phyloP scores from a whole-genome alignment of 2,888 invertebrate genomes.

The Troglohyphantes excavatus region DNA sequence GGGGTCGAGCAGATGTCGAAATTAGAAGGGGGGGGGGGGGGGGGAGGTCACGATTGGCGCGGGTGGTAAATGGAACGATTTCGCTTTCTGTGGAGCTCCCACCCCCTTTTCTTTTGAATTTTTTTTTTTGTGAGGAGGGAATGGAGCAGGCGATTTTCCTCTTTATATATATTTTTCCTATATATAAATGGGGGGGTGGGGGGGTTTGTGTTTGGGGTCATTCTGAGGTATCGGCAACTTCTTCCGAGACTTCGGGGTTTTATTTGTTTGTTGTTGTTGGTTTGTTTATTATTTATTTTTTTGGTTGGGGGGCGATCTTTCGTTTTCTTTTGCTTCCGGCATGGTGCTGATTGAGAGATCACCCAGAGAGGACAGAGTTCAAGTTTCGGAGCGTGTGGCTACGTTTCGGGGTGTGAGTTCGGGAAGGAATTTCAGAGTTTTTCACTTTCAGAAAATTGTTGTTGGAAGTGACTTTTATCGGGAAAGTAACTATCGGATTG shows the following conservation, averaged over 20 bases:
- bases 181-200: background rate
- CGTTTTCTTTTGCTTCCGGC: too few species aligned
- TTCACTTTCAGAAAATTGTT: too few species aligned
- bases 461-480: too few species aligned
- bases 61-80: conserved; percentile 77
- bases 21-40: conserved; percentile 40
- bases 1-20: conserved; percentile 61
- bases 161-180: background rate
- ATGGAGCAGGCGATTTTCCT: background rate
- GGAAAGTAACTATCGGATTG: too few species aligned
- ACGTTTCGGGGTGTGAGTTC: too few species aligned
- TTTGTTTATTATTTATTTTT: too few species aligned
- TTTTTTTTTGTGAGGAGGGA: background rate
- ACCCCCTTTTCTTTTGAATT: background rate
- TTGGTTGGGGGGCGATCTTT: too few species aligned
- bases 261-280: background rate
- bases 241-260: background rate
- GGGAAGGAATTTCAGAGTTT: background rate
- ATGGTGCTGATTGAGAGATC: too few species aligned
- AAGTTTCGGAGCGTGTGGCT: too few species aligned
- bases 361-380: too few species aligned
- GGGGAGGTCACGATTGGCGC: too few species aligned
- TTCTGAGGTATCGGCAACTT: background rate
- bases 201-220: background rate
- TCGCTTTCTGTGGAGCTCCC: conserved; percentile 43